These are phyloP conservation scores for Athene noctua DNA, from an alignment of 2,113 vertebrate species.

Conservation along the genomic window DNA sequence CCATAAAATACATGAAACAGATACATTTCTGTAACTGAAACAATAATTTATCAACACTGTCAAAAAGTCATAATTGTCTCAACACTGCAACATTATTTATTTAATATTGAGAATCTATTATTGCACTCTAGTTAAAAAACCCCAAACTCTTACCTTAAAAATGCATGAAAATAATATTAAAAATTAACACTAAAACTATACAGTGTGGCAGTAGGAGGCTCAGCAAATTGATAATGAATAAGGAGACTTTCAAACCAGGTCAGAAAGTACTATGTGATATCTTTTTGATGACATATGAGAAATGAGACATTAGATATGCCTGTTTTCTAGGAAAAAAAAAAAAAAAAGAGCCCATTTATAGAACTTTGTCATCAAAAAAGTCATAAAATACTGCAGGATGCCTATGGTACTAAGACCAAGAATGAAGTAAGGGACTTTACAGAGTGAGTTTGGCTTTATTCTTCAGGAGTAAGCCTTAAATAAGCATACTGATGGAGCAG, in stretches of 20 bases:
- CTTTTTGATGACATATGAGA: slow-evolving; percentile 12
- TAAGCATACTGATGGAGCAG: background rate
- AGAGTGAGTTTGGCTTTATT: background rate
- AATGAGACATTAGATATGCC: background rate
- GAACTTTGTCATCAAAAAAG: background rate
- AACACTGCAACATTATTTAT: slow-evolving; percentile 65
- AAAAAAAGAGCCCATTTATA: background rate
- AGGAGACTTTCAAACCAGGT: slow-evolving; percentile 22
- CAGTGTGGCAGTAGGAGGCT: slow-evolving; percentile 4
- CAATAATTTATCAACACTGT: slow-evolving; percentile 57
- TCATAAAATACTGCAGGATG: background rate
- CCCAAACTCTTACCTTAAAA: slow-evolving; percentile 34
- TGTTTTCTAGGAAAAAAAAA: background rate
- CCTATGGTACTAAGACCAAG: background rate
- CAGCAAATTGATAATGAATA: slow-evolving; percentile 49
- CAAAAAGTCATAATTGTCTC: slow-evolving; percentile 58
- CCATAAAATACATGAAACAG: slow-evolving; percentile 19
- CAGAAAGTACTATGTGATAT: background rate
- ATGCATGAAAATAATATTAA: slow-evolving; percentile 70
- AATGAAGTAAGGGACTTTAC: background rate
- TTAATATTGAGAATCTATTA: slow-evolving; percentile 66
- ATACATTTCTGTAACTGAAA: slow-evolving; percentile 26
- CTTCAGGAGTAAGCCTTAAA: background rate
- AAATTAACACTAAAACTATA: slow-evolving; percentile 66
- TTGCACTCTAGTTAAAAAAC: slow-evolving; percentile 56